Conservation (phyloP, 2,797 vertebrate genomes). For the Streptopelia turtur region DNA sequence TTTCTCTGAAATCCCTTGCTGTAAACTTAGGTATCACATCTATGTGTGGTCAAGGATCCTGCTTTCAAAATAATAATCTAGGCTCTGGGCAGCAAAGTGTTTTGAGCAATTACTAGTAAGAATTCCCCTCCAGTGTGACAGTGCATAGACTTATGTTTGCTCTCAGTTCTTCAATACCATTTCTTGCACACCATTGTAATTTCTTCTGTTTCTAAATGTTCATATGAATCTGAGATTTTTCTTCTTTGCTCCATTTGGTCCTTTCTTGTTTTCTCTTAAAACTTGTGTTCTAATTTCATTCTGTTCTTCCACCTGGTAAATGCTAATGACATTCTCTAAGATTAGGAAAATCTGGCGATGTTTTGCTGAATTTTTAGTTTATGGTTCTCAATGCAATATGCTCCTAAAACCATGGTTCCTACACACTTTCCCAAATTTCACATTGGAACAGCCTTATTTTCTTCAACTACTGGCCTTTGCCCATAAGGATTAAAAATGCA, state of each 20-base stretch:
- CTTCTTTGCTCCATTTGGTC: not conserved
- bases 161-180: not conserved
- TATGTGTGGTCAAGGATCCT: not conserved
- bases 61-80: not conserved
- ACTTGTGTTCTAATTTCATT: conserved; percentile 11
- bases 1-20: not conserved
- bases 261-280: conserved; percentile 14
- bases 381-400: conserved; percentile 29
- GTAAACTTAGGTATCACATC: not conserved
- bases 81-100: not conserved
- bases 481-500: conserved; percentile 14
- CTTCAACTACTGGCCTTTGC: conserved; percentile 34
- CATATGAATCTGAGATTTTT: not conserved
- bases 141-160: not conserved
- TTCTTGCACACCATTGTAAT: not conserved
- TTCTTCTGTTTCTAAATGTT: not conserved
- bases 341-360: conserved; percentile 14
- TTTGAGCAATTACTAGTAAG: not conserved
- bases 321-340: conserved; percentile 38
- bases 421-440: conserved; percentile 32
- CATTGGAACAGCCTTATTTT: conserved; percentile 20
- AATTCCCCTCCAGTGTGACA: not conserved
- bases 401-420: conserved; percentile 11
- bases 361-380: conserved; percentile 15
- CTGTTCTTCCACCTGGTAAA: conserved; percentile 50